phyloP scores from a whole-genome alignment of 2,888 invertebrate genomes.

The Acanthosepion esculentum region DNA sequence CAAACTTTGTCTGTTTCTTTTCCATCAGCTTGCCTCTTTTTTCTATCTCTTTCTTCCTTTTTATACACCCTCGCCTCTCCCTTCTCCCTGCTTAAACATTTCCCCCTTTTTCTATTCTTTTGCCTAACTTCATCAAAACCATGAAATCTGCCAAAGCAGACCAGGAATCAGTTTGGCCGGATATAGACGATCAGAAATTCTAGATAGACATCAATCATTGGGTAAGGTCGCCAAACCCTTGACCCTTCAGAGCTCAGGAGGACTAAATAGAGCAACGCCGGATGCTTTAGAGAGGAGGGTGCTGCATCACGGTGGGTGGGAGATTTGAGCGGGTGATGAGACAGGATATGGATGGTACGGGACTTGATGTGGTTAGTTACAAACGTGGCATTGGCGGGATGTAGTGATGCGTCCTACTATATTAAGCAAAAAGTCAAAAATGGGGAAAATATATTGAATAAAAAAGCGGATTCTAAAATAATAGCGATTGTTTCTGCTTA shows the following conservation, averaged over 20 bases:
- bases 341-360: not conserved
- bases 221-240: slow-evolving; percentile 11
- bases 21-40: not conserved
- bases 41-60: not conserved
- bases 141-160: slow-evolving; percentile 33
- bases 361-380: not conserved
- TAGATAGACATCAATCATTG: slow-evolving; percentile 33
- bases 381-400: not conserved
- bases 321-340: not conserved
- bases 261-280: slow-evolving; percentile 15
- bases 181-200: slow-evolving; percentile 33
- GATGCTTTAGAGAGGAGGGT: not conserved
- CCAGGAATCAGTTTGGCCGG: slow-evolving; percentile 33
- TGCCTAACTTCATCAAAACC: slow-evolving; percentile 24
- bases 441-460: not conserved
- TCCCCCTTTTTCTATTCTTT: not conserved
- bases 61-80: not conserved
- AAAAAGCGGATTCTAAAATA: not conserved
- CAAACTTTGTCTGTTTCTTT: not conserved
- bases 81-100: not conserved
- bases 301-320: not conserved
- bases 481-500: too few species aligned
- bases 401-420: not conserved
- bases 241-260: not conserved
- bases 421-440: not conserved